Evolutionary conservation across 2,888 invertebrate genomes (phyloP).

Genomic region (Eupelmus urozonus): DNA sequence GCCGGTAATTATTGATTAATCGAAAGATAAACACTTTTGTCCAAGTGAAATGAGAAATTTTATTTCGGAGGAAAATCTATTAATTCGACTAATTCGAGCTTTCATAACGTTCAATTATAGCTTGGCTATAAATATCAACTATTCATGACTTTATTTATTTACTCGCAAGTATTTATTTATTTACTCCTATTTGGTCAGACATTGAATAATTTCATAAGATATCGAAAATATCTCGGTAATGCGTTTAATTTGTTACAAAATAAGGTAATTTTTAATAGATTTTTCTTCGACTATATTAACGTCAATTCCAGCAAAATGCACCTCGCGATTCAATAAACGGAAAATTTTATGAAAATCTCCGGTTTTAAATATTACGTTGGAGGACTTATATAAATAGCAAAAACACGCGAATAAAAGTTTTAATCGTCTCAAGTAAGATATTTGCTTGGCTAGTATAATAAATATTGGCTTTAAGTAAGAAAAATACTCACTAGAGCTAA

Average conservation of each 20-base stretch:
- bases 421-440: conserved; percentile 35
- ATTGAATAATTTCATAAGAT: no score
- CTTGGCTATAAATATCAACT: no score
- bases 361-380: background rate
- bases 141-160: no score
- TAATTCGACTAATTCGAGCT: no score
- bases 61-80: no score
- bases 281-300: conserved; percentile 29
- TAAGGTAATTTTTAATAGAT: background rate
- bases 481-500: conserved; percentile 23
- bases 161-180: no score
- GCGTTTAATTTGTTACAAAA: background rate
- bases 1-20: no score
- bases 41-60: no score
- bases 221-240: background rate
- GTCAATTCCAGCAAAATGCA: conserved; percentile 25
- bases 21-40: no score
- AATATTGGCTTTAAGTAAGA: conserved; percentile 41
- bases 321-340: conserved; percentile 25
- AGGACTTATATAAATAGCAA: conserved; percentile 42
- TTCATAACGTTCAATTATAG: no score
- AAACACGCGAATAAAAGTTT: background rate
- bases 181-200: no score
- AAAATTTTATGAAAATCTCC: conserved; percentile 18
- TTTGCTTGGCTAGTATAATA: conserved; percentile 50